Base-by-base conservation (phyloP, 2,797 vertebrate species). In the Decapterus maruadsi region DNA sequence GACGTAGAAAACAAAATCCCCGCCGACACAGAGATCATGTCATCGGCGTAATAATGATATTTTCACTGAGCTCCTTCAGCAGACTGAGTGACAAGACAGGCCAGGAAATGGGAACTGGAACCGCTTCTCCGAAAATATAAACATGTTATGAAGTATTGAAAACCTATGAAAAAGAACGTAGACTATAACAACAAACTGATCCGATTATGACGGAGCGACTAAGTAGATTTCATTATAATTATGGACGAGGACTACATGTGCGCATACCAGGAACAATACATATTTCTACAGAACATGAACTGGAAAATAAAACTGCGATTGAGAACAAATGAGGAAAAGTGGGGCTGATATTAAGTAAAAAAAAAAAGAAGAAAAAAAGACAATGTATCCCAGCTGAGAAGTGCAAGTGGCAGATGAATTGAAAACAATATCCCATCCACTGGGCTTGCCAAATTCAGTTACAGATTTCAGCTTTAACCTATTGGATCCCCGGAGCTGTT, bases 341-440 rank as follows among this genome's bases (percentile, higher is more conserved):
- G 29, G 38, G 57, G 75, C 34, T 83, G 73, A 85, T 87, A 34
- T 34, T 34, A 34, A 31, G 6, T 3, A 31, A 31, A 31, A 31
- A 31, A 31, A 70, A 90, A 78, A 80, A 56, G 85, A 82, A 90
- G 71, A 79, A 73, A 90, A 78, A 77, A 58, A 85, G 84, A 90
- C 76, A 86, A 80, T 90, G 67, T 54, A 56, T 91, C 85, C 84
- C 85, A 78, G 75, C 77, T 76, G 90, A 88, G 81, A 87, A 89
- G 90, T 88, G 85, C 66, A 89, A 91, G 92, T 93, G 90, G 90
- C 91, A 93, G 91, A 93, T 87, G 84, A 89, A 92, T 87, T 91
- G 78, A 92, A 94, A 94, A 93, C 82, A 90, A 83, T 78, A 86
- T 91, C 83, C 85, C 68, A 78, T 87, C 66, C 64, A 57, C 81